A percentile compares a stretch with the other conserved stretches of the same genome.
phyloP scores from a whole-genome alignment of 2,888 invertebrate species.

The Caprella mutica region DNA sequence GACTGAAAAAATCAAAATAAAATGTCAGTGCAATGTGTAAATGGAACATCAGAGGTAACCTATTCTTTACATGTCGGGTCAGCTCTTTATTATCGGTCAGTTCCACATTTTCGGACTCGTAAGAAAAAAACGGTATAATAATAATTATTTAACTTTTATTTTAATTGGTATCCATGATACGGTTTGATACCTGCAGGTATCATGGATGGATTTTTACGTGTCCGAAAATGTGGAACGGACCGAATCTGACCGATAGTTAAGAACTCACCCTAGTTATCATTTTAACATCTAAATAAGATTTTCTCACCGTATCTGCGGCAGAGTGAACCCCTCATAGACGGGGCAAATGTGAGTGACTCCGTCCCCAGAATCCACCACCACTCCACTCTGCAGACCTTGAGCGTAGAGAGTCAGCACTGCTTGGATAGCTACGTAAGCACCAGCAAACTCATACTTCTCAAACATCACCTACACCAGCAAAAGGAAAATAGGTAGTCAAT shows the following conservation, averaged over 20 bases:
- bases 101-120: no score
- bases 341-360: conserved; percentile 99
- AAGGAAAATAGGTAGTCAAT: conserved; percentile 15
- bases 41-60: no score
- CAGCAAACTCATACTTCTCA: conserved; percentile 88
- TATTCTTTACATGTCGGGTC: no score
- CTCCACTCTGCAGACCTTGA: conserved; percentile 91
- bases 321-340: conserved; percentile 90
- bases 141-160: no score
- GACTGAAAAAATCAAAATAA: conserved; percentile 22
- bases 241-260: neutral
- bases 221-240: neutral
- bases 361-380: conserved; percentile 97
- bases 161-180: no score
- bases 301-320: conserved; percentile 88
- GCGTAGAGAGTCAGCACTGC: conserved; percentile 92
- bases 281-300: conserved; percentile 34
- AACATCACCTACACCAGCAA: conserved; percentile 69
- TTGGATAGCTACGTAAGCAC: conserved; percentile 89
- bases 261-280: no score
- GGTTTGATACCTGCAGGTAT: no score
- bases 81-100: no score
- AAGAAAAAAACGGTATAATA: no score
- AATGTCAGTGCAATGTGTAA: no score
- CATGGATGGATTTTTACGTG: neutral